phyloP scores from a whole-genome alignment of 2,113 vertebrate genomes.

The Aspiorhynchus laticeps region DNA sequence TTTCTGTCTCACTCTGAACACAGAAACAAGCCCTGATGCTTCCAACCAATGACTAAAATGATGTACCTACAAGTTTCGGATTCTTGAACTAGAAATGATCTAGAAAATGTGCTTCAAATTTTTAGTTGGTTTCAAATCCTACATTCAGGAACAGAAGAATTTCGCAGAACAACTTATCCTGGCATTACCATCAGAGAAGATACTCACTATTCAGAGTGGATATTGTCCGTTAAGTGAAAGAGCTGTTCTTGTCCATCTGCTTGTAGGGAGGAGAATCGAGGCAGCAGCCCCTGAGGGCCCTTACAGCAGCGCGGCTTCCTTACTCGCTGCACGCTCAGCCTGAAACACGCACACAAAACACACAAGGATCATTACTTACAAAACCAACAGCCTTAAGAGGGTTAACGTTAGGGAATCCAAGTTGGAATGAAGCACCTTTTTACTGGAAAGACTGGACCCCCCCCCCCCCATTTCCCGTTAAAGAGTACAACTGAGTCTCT shows the following conservation, averaged over 20 bases:
- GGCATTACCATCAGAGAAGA: not conserved
- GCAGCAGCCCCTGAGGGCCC: slow-evolving; percentile 91
- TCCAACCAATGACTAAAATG: not conserved
- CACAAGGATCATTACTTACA: slow-evolving; percentile 34
- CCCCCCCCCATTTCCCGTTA: slow-evolving; percentile 15
- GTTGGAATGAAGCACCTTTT: slow-evolving; percentile 27
- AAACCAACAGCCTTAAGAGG: slow-evolving; percentile 12
- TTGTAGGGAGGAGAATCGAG: slow-evolving; percentile 84
- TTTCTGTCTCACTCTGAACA: slow-evolving; percentile 32
- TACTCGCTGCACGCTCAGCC: slow-evolving; percentile 83
- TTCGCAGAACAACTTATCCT: not conserved
- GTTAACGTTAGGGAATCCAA: slow-evolving; percentile 7
- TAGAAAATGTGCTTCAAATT: not conserved
- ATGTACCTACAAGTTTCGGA: not conserved
- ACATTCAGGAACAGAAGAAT: not conserved
- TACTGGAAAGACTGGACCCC: slow-evolving; percentile 1
- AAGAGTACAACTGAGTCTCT: slow-evolving; percentile 13
- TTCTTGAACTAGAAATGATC: not conserved
- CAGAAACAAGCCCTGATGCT: not conserved
- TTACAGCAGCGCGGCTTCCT: slow-evolving; percentile 91
- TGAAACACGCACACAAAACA: slow-evolving; percentile 61
- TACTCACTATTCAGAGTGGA: slow-evolving; percentile 95
- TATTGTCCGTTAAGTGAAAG: slow-evolving; percentile 92
- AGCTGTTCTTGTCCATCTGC: slow-evolving; percentile 95
- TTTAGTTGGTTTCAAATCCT: not conserved